Conservation (phyloP, 2,888 invertebrate species). For the Clepsis dumicolana region DNA sequence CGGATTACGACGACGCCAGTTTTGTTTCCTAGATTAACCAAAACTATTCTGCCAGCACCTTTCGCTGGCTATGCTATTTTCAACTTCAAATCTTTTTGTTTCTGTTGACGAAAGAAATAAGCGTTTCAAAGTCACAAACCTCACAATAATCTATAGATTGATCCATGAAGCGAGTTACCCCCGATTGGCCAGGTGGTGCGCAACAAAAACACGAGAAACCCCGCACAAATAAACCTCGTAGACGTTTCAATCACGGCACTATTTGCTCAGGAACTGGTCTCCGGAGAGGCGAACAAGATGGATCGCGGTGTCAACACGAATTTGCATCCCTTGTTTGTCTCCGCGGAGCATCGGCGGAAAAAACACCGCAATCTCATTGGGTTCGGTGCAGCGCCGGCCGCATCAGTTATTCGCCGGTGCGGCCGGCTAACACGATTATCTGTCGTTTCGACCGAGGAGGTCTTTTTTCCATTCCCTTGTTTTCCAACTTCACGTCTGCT, state of each 20-base stretch:
- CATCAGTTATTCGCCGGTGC: slow-evolving; percentile 83
- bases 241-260: slow-evolving; percentile 79
- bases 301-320: slow-evolving; percentile 86
- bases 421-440: slow-evolving; percentile 85
- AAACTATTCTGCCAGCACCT: slow-evolving; percentile 75
- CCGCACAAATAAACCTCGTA: slow-evolving; percentile 70
- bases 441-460: slow-evolving; percentile 81
- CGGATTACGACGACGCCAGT: slow-evolving; percentile 65
- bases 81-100: slow-evolving; percentile 46
- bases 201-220: slow-evolving; percentile 62
- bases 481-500: slow-evolving; percentile 83
- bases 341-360: slow-evolving; percentile 76
- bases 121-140: slow-evolving; percentile 3
- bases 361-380: slow-evolving; percentile 85
- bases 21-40: slow-evolving; percentile 80
- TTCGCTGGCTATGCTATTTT: slow-evolving; percentile 66
- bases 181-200: slow-evolving; percentile 20
- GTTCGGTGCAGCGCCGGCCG: slow-evolving; percentile 74
- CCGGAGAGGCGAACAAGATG: slow-evolving; percentile 83
- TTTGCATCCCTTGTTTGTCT: slow-evolving; percentile 86
- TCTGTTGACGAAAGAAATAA: background rate
- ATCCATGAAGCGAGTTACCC: slow-evolving; percentile 29
- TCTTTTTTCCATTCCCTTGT: slow-evolving; percentile 84
- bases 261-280: slow-evolving; percentile 80
- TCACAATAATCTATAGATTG: slow-evolving; percentile 16